Percentiles rank a stretch among this genome's conserved stretches.
Evolutionary conservation across 2,113 vertebrate genomes (phyloP).

Genomic region (Otis tarda): DNA sequence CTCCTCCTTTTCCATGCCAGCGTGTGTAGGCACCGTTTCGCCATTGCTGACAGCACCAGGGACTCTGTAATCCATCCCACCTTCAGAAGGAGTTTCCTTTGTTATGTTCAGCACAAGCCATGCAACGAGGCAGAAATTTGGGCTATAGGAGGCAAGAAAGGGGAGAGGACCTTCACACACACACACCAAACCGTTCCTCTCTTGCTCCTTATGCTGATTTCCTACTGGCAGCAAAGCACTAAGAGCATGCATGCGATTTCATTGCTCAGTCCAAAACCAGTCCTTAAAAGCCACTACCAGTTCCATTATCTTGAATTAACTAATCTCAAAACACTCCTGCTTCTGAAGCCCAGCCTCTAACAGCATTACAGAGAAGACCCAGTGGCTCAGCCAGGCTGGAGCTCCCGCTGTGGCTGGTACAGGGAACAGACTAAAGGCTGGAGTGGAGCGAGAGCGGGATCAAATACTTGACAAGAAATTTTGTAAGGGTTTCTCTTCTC

Average conservation of each 20-base stretch:
- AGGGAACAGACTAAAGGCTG: not conserved
- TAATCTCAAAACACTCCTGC: not conserved
- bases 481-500: not conserved
- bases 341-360: not conserved
- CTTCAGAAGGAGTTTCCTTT: slow-evolving; percentile 60
- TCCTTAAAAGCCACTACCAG: not conserved
- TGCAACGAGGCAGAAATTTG: not conserved
- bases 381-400: not conserved
- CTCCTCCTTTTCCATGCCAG: slow-evolving; percentile 68
- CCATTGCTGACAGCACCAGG: slow-evolving; percentile 76
- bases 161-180: not conserved
- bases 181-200: not conserved
- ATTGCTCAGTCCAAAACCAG: not conserved
- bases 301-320: not conserved
- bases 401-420: not conserved
- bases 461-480: not conserved
- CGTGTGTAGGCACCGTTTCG: slow-evolving; percentile 48
- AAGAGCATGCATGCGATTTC: not conserved
- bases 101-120: not conserved
- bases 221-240: not conserved
- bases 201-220: not conserved
- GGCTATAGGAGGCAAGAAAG: not conserved
- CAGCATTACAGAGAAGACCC: not conserved
- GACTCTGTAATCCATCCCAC: slow-evolving; percentile 78
- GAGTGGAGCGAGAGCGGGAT: rapidly evolving